These are phyloP conservation scores for Oligia fasciuncula DNA, from an alignment of 2,888 invertebrate genomes.

Conservation along the genomic window DNA sequence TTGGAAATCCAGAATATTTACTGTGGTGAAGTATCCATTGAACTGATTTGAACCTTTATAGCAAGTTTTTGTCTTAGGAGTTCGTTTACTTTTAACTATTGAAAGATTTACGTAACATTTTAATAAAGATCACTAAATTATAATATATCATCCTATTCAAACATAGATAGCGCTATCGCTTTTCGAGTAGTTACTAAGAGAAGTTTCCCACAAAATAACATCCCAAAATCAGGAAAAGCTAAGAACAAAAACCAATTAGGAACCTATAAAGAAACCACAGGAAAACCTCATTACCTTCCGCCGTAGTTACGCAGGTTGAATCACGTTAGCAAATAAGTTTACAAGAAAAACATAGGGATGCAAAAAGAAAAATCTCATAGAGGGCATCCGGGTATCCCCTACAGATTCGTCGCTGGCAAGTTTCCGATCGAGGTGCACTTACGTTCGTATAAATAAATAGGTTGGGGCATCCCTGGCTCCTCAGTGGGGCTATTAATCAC, in stretches of 20 bases:
- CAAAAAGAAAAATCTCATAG: constrained; percentile 67
- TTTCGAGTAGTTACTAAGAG: not conserved
- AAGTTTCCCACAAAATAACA: constrained; percentile 18
- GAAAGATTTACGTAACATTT: not conserved
- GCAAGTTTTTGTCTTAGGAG: not conserved
- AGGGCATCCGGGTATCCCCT: constrained; percentile 65
- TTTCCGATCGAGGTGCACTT: constrained; percentile 74
- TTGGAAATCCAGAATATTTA: too few relatives aligned
- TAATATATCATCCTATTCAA: not conserved
- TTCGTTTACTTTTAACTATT: not conserved
- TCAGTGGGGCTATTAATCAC: constrained; percentile 84
- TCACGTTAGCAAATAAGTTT: constrained; percentile 62
- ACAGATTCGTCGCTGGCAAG: constrained; percentile 71
- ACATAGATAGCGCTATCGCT: not conserved
- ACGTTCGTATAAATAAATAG: constrained; percentile 79
- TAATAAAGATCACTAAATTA: not conserved
- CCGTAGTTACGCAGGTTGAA: constrained; percentile 64
- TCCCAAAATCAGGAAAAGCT: constrained; percentile 40
- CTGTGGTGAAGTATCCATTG: too few relatives aligned
- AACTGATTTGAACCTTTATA: too few relatives aligned
- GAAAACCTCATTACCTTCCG: constrained; percentile 63
- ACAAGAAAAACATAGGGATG: constrained; percentile 64
- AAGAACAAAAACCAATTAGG: constrained; percentile 38
- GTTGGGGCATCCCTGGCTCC: constrained; percentile 75
- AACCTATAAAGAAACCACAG: constrained; percentile 57